Evolutionary conservation across 1,140 invertebrate genomes (phyloP).

Genomic region (Dysdera silvatica): DNA sequence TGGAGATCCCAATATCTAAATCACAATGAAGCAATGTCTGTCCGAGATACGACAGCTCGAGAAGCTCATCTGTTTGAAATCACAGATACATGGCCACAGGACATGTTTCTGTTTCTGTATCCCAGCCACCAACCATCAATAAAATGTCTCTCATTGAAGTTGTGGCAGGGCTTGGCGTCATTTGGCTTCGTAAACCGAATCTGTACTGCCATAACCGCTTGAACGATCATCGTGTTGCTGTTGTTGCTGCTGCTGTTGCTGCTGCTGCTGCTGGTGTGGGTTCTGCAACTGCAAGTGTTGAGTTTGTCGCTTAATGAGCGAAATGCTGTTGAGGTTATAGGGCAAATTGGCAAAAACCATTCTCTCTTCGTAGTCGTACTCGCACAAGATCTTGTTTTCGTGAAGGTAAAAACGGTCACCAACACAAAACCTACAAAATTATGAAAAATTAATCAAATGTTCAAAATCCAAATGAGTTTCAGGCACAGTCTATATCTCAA

Average conservation of each 20-base stretch:
- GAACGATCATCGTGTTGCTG: conserved; percentile 44
- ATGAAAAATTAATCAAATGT: conserved; percentile 32
- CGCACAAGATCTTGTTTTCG: conserved; percentile 88
- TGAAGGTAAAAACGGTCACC: conserved; percentile 85
- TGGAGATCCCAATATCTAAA: no score
- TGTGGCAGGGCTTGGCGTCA: conserved; percentile 29
- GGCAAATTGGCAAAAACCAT: conserved; percentile 75
- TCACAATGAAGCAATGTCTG: no score
- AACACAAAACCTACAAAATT: conserved; percentile 77
- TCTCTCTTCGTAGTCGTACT: conserved; percentile 87
- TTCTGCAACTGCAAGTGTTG: conserved; percentile 46
- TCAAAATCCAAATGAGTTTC: neutral
- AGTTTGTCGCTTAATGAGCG: conserved; percentile 32
- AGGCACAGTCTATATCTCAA: neutral
- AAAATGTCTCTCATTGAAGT: no score
- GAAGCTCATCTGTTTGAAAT: no score
- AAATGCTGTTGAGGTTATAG: conserved; percentile 63
- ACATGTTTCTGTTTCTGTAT: no score
- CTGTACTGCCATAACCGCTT: conserved; percentile 45
- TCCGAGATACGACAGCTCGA: no score
- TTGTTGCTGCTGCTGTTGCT: conserved; percentile 9
- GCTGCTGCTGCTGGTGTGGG: conserved; percentile 3
- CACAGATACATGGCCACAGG: no score
- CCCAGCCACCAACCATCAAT: no score
- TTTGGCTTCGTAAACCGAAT: conserved; percentile 26